phyloP scores from a whole-genome alignment of 1,140 invertebrate species.

The Drosophila mojavensis region DNA sequence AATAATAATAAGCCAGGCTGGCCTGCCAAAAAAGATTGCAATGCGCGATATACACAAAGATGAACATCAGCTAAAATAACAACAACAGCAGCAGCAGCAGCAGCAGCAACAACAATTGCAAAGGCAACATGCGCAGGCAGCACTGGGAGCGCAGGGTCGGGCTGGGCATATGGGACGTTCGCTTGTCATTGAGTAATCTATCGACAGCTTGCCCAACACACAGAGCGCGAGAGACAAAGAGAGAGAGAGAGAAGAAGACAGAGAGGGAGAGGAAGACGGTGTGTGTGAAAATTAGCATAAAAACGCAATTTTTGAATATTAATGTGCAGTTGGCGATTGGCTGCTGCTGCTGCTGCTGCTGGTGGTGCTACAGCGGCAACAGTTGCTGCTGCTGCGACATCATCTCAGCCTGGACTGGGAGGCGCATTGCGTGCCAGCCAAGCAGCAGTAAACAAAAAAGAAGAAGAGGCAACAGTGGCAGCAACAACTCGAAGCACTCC shows the following conservation, averaged over 20 bases:
- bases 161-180: conserved; percentile 23
- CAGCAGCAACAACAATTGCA: conserved; percentile 10
- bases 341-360: conserved; percentile 31
- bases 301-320: conserved; percentile 84
- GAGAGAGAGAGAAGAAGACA: background rate
- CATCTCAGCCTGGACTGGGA: conserved; percentile 42
- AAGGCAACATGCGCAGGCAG: conserved; percentile 23
- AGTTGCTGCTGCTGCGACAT: conserved; percentile 36
- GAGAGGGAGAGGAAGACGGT: conserved; percentile 3
- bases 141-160: conserved; percentile 30
- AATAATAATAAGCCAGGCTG: conserved; percentile 60
- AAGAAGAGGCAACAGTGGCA: conserved; percentile 16
- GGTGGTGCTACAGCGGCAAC: conserved; percentile 25
- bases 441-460: conserved; percentile 8
- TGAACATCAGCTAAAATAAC: conserved; percentile 60
- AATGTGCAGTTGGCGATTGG: conserved; percentile 60
- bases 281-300: conserved; percentile 81
- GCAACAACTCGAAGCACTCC: conserved; percentile 16
- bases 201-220: conserved; percentile 77
- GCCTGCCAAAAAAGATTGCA: conserved; percentile 74
- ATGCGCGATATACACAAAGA: conserved; percentile 65
- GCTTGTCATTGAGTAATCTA: conserved; percentile 83
- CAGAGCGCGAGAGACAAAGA: conserved; percentile 5
- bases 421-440: conserved; percentile 61
- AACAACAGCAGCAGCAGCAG: conserved; percentile 1